These are phyloP conservation scores for Crypturellus undulatus DNA, from an alignment of 2,113 vertebrate species.

Conservation along the genomic window DNA sequence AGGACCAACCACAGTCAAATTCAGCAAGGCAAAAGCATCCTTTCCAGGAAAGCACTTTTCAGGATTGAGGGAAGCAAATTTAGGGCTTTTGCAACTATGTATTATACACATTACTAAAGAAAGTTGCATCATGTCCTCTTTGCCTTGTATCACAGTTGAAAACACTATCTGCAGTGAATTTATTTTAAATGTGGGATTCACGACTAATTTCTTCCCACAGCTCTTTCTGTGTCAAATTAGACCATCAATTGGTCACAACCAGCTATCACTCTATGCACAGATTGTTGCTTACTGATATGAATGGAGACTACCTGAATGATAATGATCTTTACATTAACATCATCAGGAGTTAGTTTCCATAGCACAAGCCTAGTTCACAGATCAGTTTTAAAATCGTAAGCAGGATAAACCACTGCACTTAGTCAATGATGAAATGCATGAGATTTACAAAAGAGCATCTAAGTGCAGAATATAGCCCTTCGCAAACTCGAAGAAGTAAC, in stretches of 20 bases:
- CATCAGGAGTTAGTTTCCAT: neutral
- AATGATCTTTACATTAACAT: neutral
- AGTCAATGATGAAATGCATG: neutral
- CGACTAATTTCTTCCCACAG: neutral
- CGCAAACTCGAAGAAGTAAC: neutral
- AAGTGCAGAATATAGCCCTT: neutral
- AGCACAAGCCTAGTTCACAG: neutral
- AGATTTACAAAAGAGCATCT: neutral
- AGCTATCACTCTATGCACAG: neutral
- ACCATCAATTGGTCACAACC: neutral
- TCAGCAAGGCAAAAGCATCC: neutral
- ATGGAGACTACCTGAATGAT: neutral
- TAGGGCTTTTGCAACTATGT: neutral
- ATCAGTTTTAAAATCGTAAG: neutral
- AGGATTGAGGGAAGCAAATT: neutral
- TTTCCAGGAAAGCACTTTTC: neutral
- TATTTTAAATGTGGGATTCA: neutral
- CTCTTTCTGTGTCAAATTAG: neutral
- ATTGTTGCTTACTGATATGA: neutral
- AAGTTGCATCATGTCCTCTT: neutral
- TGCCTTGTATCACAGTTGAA: neutral
- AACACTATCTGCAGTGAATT: neutral
- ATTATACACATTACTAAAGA: neutral
- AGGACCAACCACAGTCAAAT: neutral
- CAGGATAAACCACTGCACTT: neutral